Evolutionary conservation across 2,888 invertebrate genomes (phyloP).

Genomic region (Acrobasis suavella): DNA sequence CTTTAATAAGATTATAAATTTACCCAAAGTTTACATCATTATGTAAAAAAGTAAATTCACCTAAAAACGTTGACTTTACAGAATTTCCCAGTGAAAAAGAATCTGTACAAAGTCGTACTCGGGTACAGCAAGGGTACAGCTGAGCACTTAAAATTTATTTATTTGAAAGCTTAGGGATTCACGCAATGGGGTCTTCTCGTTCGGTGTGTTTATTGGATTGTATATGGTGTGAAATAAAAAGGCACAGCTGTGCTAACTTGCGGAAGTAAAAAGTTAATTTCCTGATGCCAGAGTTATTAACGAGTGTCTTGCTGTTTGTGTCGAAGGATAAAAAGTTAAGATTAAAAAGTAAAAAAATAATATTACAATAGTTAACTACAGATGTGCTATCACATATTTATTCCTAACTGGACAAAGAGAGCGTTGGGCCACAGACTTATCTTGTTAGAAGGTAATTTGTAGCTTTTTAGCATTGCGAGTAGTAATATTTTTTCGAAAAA

Average conservation of each 20-base stretch:
- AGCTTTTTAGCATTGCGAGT: too few species aligned
- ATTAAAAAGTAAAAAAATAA: too few species aligned
- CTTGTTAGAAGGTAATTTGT: too few species aligned
- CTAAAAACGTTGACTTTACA: neutral
- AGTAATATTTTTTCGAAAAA: too few species aligned
- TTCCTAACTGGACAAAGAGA: too few species aligned
- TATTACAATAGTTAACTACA: too few species aligned
- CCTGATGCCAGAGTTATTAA: too few species aligned
- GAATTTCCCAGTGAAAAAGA: neutral
- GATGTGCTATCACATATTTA: too few species aligned
- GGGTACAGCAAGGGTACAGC: neutral
- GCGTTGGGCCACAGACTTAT: too few species aligned
- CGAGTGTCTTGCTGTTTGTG: too few species aligned
- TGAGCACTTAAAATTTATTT: slow-evolving; percentile 1
- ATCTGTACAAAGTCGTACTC: neutral
- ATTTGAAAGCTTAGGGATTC: slow-evolving; percentile 2
- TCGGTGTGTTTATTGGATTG: neutral
- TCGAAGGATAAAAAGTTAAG: too few species aligned
- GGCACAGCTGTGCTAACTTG: neutral
- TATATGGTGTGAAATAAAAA: neutral
- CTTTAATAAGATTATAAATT: neutral
- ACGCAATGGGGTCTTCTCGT: neutral
- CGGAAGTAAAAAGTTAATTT: neutral
- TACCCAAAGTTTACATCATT: neutral
- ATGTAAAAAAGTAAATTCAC: neutral